Conservation (phyloP, 2,113 vertebrate genomes). For the Bubalus kerabau region DNA sequence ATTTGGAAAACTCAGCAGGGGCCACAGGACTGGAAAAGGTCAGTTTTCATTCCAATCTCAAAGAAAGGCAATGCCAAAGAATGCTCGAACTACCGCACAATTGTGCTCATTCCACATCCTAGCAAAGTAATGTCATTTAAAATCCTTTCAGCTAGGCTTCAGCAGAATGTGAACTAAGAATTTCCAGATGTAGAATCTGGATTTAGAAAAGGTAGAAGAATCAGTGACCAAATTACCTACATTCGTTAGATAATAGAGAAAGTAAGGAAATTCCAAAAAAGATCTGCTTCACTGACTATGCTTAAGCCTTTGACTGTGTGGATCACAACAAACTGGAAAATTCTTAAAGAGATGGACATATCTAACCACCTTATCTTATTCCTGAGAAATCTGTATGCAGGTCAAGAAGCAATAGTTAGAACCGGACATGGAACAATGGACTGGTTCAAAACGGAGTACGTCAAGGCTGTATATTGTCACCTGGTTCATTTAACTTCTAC, state of each 20-base stretch:
- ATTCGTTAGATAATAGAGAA: not conserved
- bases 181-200: not conserved
- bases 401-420: not conserved
- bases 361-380: not conserved
- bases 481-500: not conserved
- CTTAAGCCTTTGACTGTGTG: not conserved
- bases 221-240: not conserved
- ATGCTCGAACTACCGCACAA: not conserved
- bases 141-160: not conserved
- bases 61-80: not conserved
- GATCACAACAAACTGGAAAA: not conserved
- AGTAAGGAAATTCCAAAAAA: not conserved
- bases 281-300: not conserved
- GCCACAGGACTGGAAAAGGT: not conserved
- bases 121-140: not conserved
- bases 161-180: not conserved
- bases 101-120: not conserved
- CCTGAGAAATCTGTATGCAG: not conserved
- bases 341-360: not conserved
- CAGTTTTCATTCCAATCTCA: not conserved
- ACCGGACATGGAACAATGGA: not conserved
- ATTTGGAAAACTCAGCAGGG: not conserved
- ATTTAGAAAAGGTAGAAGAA: not conserved
- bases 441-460: not conserved
- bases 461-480: not conserved